A percentile compares a stretch with the other conserved stretches of the same genome.
Evolutionary conservation across 1,140 invertebrate genomes (phyloP).

Genomic region (Brachionus rotundiformis): DNA sequence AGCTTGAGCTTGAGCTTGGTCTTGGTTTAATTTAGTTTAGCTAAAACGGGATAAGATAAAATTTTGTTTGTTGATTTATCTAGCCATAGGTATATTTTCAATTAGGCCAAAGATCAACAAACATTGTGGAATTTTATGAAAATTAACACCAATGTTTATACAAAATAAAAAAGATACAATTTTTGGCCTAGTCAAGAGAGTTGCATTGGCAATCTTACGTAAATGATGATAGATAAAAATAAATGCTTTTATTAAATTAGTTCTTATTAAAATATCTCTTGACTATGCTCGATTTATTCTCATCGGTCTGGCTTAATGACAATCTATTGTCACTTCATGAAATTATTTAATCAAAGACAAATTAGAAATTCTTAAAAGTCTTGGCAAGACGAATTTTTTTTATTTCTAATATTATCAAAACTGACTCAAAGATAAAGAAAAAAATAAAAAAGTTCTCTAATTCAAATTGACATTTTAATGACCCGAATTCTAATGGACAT

Average conservation of each 20-base stretch:
- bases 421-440: too few relatives aligned
- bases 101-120: background rate
- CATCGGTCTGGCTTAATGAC: background rate
- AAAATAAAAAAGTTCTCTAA: too few relatives aligned
- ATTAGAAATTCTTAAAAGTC: too few relatives aligned
- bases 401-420: too few relatives aligned
- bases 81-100: background rate
- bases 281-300: constrained; percentile 18
- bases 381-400: too few relatives aligned
- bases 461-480: too few relatives aligned
- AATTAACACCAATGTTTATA: background rate
- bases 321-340: background rate
- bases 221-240: background rate
- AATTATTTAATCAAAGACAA: background rate
- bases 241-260: background rate
- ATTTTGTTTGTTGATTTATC: background rate
- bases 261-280: background rate
- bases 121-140: constrained; percentile 6
- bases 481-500: too few relatives aligned
- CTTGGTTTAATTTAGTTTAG: background rate
- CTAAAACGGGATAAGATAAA: background rate
- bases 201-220: background rate
- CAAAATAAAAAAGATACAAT: background rate
- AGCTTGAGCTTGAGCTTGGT: background rate
- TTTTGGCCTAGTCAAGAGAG: too few relatives aligned